These are phyloP conservation scores for Stegodyphus dumicola DNA, from an alignment of 1,140 invertebrate genomes.

Conservation along the genomic window DNA sequence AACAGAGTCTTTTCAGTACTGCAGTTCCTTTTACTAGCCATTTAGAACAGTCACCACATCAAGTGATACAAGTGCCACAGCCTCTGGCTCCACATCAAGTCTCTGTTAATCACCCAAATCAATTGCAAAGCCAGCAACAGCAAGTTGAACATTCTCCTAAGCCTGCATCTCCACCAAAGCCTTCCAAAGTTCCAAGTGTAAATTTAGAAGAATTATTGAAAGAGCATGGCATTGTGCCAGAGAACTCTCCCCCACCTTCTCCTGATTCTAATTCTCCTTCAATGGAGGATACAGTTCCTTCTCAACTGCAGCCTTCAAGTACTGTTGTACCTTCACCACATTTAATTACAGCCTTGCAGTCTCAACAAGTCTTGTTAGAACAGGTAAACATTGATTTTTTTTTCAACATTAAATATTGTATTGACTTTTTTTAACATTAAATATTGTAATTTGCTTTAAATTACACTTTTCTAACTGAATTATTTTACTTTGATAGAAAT, in stretches of 20 bases:
- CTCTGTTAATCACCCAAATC: conserved; percentile 16
- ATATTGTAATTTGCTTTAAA: no score
- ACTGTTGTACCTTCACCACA: conserved; percentile 30
- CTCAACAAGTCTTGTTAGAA: conserved; percentile 33
- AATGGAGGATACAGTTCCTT: conserved; percentile 32
- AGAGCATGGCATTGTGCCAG: conserved; percentile 64
- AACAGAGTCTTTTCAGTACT: conserved; percentile 54
- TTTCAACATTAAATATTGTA: no score
- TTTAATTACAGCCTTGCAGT: conserved; percentile 24
- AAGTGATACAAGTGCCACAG: conserved; percentile 52
- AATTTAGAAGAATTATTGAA: conserved; percentile 65
- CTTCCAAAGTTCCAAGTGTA: conserved; percentile 54
- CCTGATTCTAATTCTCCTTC: conserved; percentile 47
- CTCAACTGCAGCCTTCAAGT: neutral
- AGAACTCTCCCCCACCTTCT: conserved; percentile 43
- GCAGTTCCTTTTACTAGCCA: conserved; percentile 56
- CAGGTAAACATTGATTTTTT: conserved; percentile 14
- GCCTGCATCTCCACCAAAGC: conserved; percentile 24
- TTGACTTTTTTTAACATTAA: no score
- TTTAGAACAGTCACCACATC: conserved; percentile 46
- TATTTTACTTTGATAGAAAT: no score
- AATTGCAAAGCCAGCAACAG: neutral
- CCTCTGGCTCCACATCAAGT: conserved; percentile 40
- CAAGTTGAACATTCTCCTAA: conserved; percentile 32
- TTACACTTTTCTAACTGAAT: no score